Base-by-base conservation (phyloP, 2,888 invertebrate genomes). In the Drosophila buzzatii region DNA sequence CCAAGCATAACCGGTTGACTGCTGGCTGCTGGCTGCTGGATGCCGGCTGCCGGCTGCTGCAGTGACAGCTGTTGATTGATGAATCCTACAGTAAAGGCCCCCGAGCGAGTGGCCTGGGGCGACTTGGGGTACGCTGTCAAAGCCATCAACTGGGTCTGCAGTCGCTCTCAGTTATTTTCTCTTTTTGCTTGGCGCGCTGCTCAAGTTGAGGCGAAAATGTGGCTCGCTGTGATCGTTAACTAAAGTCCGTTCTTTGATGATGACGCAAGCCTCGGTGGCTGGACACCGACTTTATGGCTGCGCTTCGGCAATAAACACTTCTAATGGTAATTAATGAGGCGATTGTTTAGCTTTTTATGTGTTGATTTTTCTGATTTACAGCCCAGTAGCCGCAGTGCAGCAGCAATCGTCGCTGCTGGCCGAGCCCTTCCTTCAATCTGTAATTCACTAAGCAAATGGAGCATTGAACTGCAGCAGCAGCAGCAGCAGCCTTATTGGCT, bases 251-350 rank as follows among this genome's bases (percentile, higher is more conserved):
- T 62, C 68, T 66, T 87, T 85, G 87, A 85, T 87, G 87, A 82
- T 86, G 89, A 87, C 85, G 85, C 85, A 85, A 85, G 76, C 74
- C 71, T 47, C 61, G 45, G 61, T 59, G 71, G 73, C 55, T 69
- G 63, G 58, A 44, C 57, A 59, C 73, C 74, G 70, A 59, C 67
- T 87, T 88, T 88, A 90, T 90, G 74, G 81, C 73, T 81, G 76
- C 73, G 79, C 82, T 74, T 79, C 69, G 57, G 84, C 86, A 85
- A 89, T 89, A 89, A 89, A 89, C 87, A 89, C 87, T 87, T 89
- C 90, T 87, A 89, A 90, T 89, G 80, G 85, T 89, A 90, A 89
- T 87, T 89, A 86, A 89, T 90, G 90, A 90, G 82, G 73, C 89
- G 80, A 89, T 90, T 90, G 89, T 89, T 90, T 83, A 76, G 81